Evolutionary conservation across 2,113 vertebrate species (phyloP).

Genomic region (Pagrus major): DNA sequence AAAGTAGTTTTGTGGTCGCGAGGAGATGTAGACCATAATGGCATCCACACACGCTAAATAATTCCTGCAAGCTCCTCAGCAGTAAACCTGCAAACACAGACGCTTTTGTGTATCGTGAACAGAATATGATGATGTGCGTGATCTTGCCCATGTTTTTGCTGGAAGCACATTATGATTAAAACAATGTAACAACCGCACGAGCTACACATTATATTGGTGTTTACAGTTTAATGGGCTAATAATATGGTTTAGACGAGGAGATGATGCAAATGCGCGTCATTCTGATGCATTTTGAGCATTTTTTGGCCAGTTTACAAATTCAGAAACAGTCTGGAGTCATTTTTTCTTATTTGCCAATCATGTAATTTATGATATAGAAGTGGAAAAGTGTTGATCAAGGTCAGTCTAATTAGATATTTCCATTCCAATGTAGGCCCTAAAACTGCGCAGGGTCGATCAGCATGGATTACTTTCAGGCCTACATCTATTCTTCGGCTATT

Average conservation of each 20-base stretch:
- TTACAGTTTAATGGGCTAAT: not conserved
- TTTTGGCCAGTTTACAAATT: conserved; percentile 11
- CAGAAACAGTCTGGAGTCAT: not conserved
- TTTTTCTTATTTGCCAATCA: not conserved
- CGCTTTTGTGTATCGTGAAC: not conserved
- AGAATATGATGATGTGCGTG: not conserved
- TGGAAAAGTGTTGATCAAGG: not conserved
- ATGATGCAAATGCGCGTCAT: conserved; percentile 18
- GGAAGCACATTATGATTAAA: not conserved
- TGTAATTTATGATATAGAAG: not conserved
- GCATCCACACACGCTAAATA: conserved; percentile 18
- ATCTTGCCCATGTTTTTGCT: not conserved
- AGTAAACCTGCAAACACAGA: not conserved
- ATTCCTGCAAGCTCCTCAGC: conserved; percentile 5
- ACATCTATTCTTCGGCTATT: conserved; percentile 87
- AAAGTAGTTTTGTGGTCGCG: conserved; percentile 14
- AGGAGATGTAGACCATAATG: too few relatives aligned
- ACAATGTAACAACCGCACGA: not conserved
- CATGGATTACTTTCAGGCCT: conserved; percentile 76
- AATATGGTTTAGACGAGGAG: not conserved
- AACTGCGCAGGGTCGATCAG: conserved; percentile 63
- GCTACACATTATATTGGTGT: not conserved
- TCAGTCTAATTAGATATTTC: not conserved
- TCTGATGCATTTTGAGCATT: conserved; percentile 2
- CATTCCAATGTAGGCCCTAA: conserved; percentile 32